Evolutionary conservation across 2,888 invertebrate genomes (phyloP), one percentile per base, ranked within the genome.

Genomic region (Drosophila emarginata): DNA sequence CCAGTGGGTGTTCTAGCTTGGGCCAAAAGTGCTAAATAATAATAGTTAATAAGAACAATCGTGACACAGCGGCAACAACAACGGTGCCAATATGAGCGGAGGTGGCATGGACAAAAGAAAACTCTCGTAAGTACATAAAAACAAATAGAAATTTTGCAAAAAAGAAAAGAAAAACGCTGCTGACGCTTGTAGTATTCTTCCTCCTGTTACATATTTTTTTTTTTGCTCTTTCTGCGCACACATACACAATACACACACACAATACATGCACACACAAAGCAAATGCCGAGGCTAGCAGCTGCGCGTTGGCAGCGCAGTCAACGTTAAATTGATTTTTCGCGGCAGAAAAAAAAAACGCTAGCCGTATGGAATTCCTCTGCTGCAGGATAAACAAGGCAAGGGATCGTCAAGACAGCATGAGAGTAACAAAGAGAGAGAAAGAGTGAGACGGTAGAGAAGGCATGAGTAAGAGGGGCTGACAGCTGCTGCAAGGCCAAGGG

Each of bases 81-180:
- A 53, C 36, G 66, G 66, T 62, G 64, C 61, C 73, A 87, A 78
- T 53, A 90, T 90, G 90, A 90, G 86, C 77, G 89, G 89, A 74
- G 91, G 81, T 85, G 89, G 89, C 77, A 91, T 91, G 91, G 91
- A 92, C 82, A 92, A 91, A 83, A 89, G 92, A 90, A 92, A 92
- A 89, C 83, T 92, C 76, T 92, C 92, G 92, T 92, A 91, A 91
- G 92, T 92, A 86, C 3, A 71, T 61, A 60, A 61, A 67, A 72
- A 56, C 18, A 45, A 45, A 45, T 63, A 52, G 26, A 45, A 60
- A 60, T 21, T 60, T 60, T 18, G 50, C 50, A 21, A 45, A 52
- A 40, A 45, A 45, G 18, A 45, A 45, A 21, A 45, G 62, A 59
- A 45, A 45, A 64, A 59, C 71, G 57, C 66, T 70, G 61, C 63